Evolutionary conservation across 2,888 invertebrate species (phyloP), one percentile per base, ranked within the genome.

Genomic region (Apodemia duryi): DNA sequence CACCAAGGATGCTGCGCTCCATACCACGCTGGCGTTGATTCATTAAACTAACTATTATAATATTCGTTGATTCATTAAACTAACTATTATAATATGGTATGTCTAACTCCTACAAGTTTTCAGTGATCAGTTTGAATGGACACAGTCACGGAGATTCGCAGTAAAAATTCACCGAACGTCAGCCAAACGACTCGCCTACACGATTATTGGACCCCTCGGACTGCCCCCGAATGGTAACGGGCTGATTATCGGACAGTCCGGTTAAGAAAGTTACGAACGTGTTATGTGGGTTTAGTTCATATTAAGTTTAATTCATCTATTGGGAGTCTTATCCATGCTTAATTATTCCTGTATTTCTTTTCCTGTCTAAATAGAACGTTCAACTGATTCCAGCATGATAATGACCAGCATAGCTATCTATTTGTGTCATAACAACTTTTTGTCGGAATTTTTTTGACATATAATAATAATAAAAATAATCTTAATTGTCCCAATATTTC

Each of bases 161-260:
- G 86, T 86, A 85, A 83, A 84, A 83, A 88, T 88, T 85, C 86
- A 77, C 77, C 70, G 71, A 77, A 78, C 84, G 84, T 84, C 80
- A 79, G 75, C 77, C 68, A 69, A 75, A 80, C 75, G 77, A 77
- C 75, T 78, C 74, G 75, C 75, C 80, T 74, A 78, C 75, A 74
- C 81, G 77, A 78, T 81, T 80, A 82, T 80, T 75, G 77, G 78
- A 74, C 73, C 73, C 74, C 70, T 66, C 66, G 71, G 73, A 76
- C 77, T 76, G 74, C 67, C 71, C 64, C 70, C 73, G 84, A 80
- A 83, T 84, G 72, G 76, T 70, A 84, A 84, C 79, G 71, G 75
- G 70, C 77, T 77, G 71, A 75, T 76, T 75, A 74, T 69, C 66
- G 62, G 65, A 67, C 63, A 62, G 62, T 46, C 54, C 38, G 64